phyloP scores from a whole-genome alignment of 2,888 invertebrate species.

The Mystacides longicornis region DNA sequence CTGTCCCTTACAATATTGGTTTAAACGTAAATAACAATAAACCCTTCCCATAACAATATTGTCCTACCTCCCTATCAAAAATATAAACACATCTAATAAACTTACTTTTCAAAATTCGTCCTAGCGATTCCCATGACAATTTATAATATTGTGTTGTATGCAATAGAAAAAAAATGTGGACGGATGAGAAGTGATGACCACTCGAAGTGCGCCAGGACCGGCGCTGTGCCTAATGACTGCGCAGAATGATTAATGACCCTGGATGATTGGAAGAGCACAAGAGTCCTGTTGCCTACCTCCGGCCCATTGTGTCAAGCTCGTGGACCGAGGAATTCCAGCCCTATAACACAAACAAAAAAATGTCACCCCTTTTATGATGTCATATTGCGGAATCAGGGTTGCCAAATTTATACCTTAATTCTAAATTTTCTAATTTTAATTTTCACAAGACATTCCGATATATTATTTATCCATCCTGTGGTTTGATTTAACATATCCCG shows the following conservation, averaged over 20 bases:
- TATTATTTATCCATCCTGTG: no score
- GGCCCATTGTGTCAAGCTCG: no score
- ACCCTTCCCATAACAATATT: no score
- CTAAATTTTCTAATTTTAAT: no score
- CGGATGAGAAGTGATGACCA: slow-evolving; percentile 22
- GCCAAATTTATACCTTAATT: no score
- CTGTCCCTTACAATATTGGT: no score
- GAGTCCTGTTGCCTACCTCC: neutral
- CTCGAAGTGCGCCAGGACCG: slow-evolving; percentile 9
- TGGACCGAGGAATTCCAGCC: neutral
- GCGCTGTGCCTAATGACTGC: slow-evolving; percentile 5
- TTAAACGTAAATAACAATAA: no score
- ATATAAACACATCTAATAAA: no score
- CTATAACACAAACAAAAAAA: neutral
- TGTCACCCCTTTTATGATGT: slow-evolving; percentile 17
- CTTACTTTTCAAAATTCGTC: no score
- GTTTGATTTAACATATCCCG: no score
- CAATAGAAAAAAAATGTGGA: slow-evolving; percentile 10
- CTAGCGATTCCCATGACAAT: slow-evolving; percentile 22
- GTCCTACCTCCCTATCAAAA: no score
- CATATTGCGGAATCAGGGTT: slow-evolving; percentile 3
- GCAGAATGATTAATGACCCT: slow-evolving; percentile 18
- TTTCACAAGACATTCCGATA: no score
- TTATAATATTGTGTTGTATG: neutral
- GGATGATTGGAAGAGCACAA: neutral